These are phyloP conservation scores for Temnopleurus reevesii DNA, from an alignment of 53 echinoderm and acorn worm genomes.

Conservation along the genomic window DNA sequence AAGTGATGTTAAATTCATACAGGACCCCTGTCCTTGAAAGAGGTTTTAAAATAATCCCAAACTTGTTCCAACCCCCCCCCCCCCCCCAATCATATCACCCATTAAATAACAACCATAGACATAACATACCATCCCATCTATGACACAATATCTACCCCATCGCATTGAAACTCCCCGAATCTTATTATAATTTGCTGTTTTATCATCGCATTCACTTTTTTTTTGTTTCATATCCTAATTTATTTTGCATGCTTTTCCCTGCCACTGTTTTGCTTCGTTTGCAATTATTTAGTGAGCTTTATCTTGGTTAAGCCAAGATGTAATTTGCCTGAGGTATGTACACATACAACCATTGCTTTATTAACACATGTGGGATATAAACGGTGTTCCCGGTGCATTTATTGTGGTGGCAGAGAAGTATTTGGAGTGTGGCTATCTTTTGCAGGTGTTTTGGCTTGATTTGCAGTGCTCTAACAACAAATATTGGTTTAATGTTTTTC, in stretches of 20 bases:
- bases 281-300: conserved; percentile 41
- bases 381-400: neutral
- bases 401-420: neutral
- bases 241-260: conserved; percentile 43
- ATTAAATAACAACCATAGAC: too few relatives aligned
- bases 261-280: neutral
- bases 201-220: too few relatives aligned
- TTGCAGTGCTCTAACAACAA: neutral
- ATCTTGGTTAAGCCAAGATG: conserved; percentile 57
- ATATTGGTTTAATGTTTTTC: neutral
- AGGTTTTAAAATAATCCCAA: too few relatives aligned
- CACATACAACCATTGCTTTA: neutral
- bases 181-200: neutral
- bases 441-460: neutral
- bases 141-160: too few relatives aligned
- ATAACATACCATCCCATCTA: too few relatives aligned
- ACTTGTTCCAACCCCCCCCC: too few relatives aligned
- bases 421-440: neutral
- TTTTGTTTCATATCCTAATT: neutral
- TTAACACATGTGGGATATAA: neutral
- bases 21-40: too few relatives aligned
- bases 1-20: too few relatives aligned
- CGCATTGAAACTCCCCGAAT: too few relatives aligned
- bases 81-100: too few relatives aligned
- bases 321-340: conserved; percentile 33